A percentile compares a stretch with the other conserved stretches of the same genome.
Conservation (phyloP, 2,113 vertebrate genomes). For the Rana temporaria region DNA sequence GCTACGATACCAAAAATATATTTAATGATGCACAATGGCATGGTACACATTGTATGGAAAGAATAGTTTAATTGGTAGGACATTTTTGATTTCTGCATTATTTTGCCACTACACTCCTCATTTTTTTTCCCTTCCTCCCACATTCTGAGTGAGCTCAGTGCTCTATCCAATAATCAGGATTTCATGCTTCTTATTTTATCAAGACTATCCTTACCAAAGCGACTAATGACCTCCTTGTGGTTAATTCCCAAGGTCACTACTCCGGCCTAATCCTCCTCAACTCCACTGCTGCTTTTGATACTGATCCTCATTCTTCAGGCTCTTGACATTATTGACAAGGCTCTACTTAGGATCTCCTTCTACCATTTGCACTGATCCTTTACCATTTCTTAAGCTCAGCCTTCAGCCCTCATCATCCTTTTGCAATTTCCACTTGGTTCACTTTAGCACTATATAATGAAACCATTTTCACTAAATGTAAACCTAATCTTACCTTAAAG, state of each 20-base stretch:
- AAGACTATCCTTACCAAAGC: conserved; percentile 38
- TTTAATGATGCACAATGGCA: too few relatives aligned
- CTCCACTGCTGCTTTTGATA: conserved; percentile 41
- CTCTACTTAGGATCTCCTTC: conserved; percentile 42
- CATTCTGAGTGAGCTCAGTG: conserved; percentile 12
- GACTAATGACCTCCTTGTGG: conserved; percentile 52
- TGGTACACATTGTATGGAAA: too few relatives aligned
- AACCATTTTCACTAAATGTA: background rate
- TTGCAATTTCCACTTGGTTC: background rate
- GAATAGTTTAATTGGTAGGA: too few relatives aligned
- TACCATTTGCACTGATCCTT: conserved; percentile 39
- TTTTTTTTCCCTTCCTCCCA: background rate
- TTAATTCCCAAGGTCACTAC: conserved; percentile 47
- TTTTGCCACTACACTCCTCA: background rate
- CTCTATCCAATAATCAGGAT: conserved; percentile 30
- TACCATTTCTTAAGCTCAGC: conserved; percentile 13
- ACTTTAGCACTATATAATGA: background rate
- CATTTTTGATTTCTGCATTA: background rate
- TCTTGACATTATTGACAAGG: conserved; percentile 51
- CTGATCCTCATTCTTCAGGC: conserved; percentile 47
- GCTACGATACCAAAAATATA: too few relatives aligned
- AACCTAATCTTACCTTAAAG: background rate
- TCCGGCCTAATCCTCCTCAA: conserved; percentile 44
- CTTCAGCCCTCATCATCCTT: background rate
- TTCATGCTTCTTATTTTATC: conserved; percentile 45